These are phyloP conservation scores for Trypoxylus dichotomus DNA, from an alignment of 1,140 invertebrate species.

Conservation along the genomic window DNA sequence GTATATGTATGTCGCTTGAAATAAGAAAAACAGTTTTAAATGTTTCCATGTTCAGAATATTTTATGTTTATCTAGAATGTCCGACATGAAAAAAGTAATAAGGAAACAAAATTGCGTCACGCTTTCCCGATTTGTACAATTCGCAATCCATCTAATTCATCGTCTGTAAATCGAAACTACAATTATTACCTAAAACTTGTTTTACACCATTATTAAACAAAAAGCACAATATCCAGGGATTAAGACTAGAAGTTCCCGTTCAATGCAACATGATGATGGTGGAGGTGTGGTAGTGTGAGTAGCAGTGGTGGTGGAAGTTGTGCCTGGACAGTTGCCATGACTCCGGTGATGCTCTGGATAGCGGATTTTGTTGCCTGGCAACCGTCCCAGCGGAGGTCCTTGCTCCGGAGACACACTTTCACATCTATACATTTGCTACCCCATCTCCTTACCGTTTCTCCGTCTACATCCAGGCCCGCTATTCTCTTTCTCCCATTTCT, in stretches of 20 bases:
- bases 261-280: not conserved
- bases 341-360: constrained; percentile 18
- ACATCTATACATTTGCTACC: not conserved
- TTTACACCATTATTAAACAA: not conserved
- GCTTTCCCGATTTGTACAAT: no score
- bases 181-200: not conserved
- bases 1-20: no score
- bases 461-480: not conserved
- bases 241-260: not conserved
- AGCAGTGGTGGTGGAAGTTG: not conserved
- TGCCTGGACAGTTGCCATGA: constrained; percentile 17
- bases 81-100: no score
- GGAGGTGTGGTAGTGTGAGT: not conserved
- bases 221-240: not conserved
- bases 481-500: not conserved
- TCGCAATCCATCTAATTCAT: not conserved
- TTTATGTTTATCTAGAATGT: no score
- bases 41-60: no score
- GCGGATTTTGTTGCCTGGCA: not conserved
- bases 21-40: no score
- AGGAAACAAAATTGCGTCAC: no score
- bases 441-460: not conserved
- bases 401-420: constrained; percentile 20
- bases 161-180: not conserved
- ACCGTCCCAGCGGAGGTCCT: not conserved